Conservation (phyloP, 2,797 vertebrate species). For the Loriculus beryllinus region DNA sequence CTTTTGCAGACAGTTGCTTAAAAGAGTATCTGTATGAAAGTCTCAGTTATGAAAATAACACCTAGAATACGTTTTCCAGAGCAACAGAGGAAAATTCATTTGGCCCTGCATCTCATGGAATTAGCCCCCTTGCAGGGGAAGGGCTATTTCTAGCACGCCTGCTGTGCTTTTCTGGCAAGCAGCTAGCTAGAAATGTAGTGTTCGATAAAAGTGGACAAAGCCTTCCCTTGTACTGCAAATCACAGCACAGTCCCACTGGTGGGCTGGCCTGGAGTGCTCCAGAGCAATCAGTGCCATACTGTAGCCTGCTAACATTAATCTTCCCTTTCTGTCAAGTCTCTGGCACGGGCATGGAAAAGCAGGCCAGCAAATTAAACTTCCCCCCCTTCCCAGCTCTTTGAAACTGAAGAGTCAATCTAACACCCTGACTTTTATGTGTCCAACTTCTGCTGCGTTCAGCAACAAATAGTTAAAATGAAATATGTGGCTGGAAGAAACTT, state of each 20-base stretch:
- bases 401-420: slow-evolving; percentile 46
- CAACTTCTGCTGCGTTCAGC: slow-evolving; percentile 5
- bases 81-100: slow-evolving; percentile 4
- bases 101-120: slow-evolving; percentile 24
- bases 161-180: slow-evolving; percentile 83
- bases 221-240: slow-evolving; percentile 82
- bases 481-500: slow-evolving; percentile 37
- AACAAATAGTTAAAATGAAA: slow-evolving; percentile 55
- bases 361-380: slow-evolving; percentile 54
- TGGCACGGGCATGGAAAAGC: slow-evolving; percentile 58
- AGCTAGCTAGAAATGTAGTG: slow-evolving; percentile 66
- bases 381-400: slow-evolving; percentile 43
- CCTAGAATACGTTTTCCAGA: slow-evolving; percentile 45
- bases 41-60: not conserved
- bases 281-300: slow-evolving; percentile 71
- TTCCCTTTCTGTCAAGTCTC: slow-evolving; percentile 52
- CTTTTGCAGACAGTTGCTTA: not conserved
- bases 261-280: slow-evolving; percentile 76
- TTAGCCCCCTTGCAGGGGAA: slow-evolving; percentile 70
- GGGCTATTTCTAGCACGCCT: slow-evolving; percentile 82
- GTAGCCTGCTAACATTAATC: slow-evolving; percentile 61
- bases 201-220: slow-evolving; percentile 83
- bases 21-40: not conserved
- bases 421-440: slow-evolving; percentile 1
- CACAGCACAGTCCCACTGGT: slow-evolving; percentile 72